Conservation (phyloP, 2,888 invertebrate genomes). For the Quadriops clusia region DNA sequence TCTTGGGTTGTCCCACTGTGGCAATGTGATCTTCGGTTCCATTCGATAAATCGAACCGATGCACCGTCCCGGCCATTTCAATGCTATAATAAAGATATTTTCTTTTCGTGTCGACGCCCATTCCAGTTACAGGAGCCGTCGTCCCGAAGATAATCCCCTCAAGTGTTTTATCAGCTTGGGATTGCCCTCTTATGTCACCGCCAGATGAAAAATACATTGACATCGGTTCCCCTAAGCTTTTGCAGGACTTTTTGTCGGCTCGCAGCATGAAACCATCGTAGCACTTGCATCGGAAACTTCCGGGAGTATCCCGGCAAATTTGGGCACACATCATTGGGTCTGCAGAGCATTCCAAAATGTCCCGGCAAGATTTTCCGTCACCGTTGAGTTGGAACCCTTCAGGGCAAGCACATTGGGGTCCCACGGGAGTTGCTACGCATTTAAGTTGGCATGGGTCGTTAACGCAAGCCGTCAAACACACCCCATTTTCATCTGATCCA, state of each 20-base stretch:
- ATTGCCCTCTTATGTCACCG: slow-evolving; percentile 45
- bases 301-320: slow-evolving; percentile 44
- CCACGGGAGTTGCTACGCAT: slow-evolving; percentile 53
- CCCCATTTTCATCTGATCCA: slow-evolving; percentile 56
- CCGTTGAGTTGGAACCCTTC: slow-evolving; percentile 43
- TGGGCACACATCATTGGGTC: slow-evolving; percentile 52
- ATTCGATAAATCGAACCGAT: slow-evolving; percentile 32
- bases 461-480: slow-evolving; percentile 45
- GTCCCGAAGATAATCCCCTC: slow-evolving; percentile 33
- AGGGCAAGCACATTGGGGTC: slow-evolving; percentile 53
- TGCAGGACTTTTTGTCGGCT: slow-evolving; percentile 53
- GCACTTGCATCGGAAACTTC: slow-evolving; percentile 49
- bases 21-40: slow-evolving; percentile 30
- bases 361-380: slow-evolving; percentile 47
- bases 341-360: slow-evolving; percentile 59
- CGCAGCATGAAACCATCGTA: slow-evolving; percentile 46
- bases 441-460: slow-evolving; percentile 42
- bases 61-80: slow-evolving; percentile 35
- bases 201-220: slow-evolving; percentile 43
- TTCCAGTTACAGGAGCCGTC: too few relatives aligned
- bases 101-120: slow-evolving; percentile 40
- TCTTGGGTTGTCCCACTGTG: slow-evolving; percentile 39
- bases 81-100: slow-evolving; percentile 40
- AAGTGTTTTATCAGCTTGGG: slow-evolving; percentile 28
- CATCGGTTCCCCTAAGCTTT: slow-evolving; percentile 46